Base-by-base conservation (phyloP, 2,113 vertebrate genomes). In the Neomonachus schauinslandi region DNA sequence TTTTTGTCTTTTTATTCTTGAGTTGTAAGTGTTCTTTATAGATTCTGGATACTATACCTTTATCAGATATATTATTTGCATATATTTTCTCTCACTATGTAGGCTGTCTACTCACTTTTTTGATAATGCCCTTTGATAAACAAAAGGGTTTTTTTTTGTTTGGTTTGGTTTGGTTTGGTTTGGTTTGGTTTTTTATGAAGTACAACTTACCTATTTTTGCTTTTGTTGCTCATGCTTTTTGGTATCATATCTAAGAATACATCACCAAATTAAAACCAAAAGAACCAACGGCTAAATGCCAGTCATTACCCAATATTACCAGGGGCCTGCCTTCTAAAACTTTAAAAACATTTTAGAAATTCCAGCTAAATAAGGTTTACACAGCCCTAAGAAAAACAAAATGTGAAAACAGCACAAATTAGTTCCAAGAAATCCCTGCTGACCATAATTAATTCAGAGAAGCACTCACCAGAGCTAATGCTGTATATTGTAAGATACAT, bases 391-490 rank as follows among this genome's bases (percentile, higher is more conserved):
- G 59, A 77, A 71, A 91, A 94, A 51, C 72, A 80, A 85, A 95
- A 93, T 42, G 42, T 91, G 77, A 81, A 61, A 42, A 80, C 2
- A 94, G 33, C 83, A 74, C 33, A 74, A 91, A 26, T 89, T 80
- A 92, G 46, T 97, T 95, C 61, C 42, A 84, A 90, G 90, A 98
- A 97, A 94, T 96, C 33, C 89, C 83, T 90, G 79, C 72, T 49
- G 51, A 83, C 39, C 31, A 46, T 72, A 69, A 94, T 95, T 92
- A 94, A 87, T 81, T 94, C 88, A 91, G 72, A 95, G 91, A 96
- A 90, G 63, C 63, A 97, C 85, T 91, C 91, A 89, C 72, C 19
- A n/a, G 28, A 65, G 53, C 57, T 74, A 95, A 97, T 61, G 46
- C 10, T 65, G 33, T 69, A 69, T 95, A 89, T 42, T 92, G 76